phyloP scores from a whole-genome alignment of 2,797 vertebrate genomes.

The Poecilia gillii region DNA sequence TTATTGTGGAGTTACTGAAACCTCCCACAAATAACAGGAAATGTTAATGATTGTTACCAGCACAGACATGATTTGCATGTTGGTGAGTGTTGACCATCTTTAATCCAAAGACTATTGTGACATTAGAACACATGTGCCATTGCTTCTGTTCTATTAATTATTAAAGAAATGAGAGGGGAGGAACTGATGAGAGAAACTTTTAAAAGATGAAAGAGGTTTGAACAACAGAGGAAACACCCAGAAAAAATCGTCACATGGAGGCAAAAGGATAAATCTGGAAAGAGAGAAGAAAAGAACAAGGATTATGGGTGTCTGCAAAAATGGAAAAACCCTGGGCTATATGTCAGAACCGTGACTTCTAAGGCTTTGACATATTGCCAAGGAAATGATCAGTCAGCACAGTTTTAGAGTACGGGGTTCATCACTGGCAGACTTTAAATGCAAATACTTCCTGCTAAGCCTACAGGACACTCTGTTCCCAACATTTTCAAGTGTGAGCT shows the following conservation, averaged over 20 bases:
- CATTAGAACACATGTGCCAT: not conserved
- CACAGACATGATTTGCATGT: not conserved
- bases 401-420: slow-evolving; percentile 51
- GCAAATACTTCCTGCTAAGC: slow-evolving; percentile 42
- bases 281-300: slow-evolving; percentile 39
- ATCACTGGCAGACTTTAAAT: slow-evolving; percentile 56
- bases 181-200: slow-evolving; percentile 33
- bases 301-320: slow-evolving; percentile 62
- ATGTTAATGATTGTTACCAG: not conserved
- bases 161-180: slow-evolving; percentile 3
- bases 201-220: slow-evolving; percentile 23
- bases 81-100: not conserved
- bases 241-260: slow-evolving; percentile 52
- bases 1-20: not conserved
- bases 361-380: slow-evolving; percentile 57
- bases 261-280: slow-evolving; percentile 30
- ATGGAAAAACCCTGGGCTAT: slow-evolving; percentile 64
- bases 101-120: not conserved
- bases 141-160: not conserved
- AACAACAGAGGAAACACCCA: slow-evolving; percentile 66
- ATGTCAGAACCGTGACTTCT: slow-evolving; percentile 61
- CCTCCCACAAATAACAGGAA: not conserved
- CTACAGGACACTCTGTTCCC: slow-evolving; percentile 42
- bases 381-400: slow-evolving; percentile 72
- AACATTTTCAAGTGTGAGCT: slow-evolving; percentile 23